Conservation (phyloP, 1,140 invertebrate species). For the Telenomus remus region DNA sequence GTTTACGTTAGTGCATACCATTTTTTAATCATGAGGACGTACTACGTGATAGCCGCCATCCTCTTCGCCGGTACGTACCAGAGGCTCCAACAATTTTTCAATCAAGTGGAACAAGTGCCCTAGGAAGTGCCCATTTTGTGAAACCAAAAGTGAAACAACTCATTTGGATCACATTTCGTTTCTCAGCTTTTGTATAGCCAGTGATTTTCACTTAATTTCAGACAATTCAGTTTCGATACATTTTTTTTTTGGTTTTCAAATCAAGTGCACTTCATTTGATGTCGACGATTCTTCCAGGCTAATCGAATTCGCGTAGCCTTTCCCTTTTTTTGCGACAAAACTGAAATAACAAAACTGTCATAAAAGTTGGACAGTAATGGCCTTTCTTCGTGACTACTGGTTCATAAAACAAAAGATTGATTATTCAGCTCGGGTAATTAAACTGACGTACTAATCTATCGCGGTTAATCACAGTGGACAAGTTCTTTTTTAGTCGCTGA, state of each 20-base stretch:
- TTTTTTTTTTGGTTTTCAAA: background rate
- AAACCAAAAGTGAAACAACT: too few species aligned
- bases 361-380: slow-evolving; percentile 12
- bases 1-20: slow-evolving; percentile 40
- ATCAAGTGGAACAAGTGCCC: slow-evolving; percentile 21
- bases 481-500: slow-evolving; percentile 11
- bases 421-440: slow-evolving; percentile 22
- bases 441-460: slow-evolving; percentile 1
- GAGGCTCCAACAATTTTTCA: slow-evolving; percentile 18
- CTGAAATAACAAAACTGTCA: too few species aligned
- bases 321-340: slow-evolving; percentile 37
- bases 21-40: slow-evolving; percentile 69
- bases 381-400: slow-evolving; percentile 5
- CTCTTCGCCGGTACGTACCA: slow-evolving; percentile 73
- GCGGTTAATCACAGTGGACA: background rate
- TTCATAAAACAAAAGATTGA: slow-evolving; percentile 21
- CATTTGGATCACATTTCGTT: too few species aligned
- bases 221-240: too few species aligned
- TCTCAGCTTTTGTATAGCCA: too few species aligned
- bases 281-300: slow-evolving; percentile 25
- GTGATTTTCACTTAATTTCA: background rate
- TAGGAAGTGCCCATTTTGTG: slow-evolving; percentile 3
- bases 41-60: slow-evolving; percentile 71
- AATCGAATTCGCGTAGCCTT: slow-evolving; percentile 37
- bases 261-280: slow-evolving; percentile 26